These are phyloP conservation scores for Xiphophorus birchmanni DNA, from an alignment of 2,797 vertebrate species.

Conservation along the genomic window DNA sequence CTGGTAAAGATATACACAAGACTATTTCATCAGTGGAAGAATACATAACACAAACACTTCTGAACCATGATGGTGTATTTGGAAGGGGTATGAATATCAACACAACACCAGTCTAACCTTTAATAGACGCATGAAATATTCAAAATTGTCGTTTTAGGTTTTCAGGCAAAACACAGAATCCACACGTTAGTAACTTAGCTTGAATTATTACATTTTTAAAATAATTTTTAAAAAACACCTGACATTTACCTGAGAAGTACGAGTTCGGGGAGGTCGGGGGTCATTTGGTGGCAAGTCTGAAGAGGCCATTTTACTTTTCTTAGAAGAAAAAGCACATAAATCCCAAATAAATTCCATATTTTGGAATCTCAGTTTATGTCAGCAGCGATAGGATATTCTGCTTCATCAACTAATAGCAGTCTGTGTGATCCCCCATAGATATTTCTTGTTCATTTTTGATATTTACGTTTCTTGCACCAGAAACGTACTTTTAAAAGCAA, in stretches of 20 bases:
- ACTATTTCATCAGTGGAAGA: background rate
- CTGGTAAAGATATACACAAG: background rate
- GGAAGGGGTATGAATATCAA: background rate
- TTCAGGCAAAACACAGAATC: background rate
- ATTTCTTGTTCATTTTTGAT: background rate
- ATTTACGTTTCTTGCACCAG: background rate
- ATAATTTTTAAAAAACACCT: background rate
- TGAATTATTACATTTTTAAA: background rate
- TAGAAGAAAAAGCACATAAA: background rate
- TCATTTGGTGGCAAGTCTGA: slow-evolving; percentile 18
- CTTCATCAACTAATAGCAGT: background rate
- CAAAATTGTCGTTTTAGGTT: background rate
- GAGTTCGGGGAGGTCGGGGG: slow-evolving; percentile 1
- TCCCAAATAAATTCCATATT: background rate
- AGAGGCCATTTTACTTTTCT: background rate
- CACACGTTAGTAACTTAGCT: background rate
- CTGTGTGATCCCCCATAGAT: background rate
- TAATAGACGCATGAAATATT: background rate
- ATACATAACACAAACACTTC: background rate
- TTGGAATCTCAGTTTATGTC: background rate
- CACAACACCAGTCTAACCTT: background rate
- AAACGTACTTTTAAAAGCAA: background rate
- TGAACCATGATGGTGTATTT: too few relatives aligned
- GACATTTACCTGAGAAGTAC: slow-evolving; percentile 42
- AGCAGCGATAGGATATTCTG: background rate